Evolutionary conservation across 1,140 invertebrate genomes (phyloP).

Genomic region (Chelonus insularis): DNA sequence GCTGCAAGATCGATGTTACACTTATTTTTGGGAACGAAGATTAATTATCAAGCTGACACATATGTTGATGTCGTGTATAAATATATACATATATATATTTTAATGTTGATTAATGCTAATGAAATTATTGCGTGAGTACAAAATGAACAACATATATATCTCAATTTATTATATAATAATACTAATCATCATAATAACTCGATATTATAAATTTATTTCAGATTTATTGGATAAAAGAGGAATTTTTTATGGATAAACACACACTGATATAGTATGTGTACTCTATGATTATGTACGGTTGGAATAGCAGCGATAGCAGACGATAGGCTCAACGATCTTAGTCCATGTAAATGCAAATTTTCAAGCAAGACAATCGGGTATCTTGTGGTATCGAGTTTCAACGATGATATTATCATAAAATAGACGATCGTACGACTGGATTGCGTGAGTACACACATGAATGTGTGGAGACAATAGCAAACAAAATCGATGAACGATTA

Average conservation of each 20-base stretch:
- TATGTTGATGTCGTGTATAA: background rate
- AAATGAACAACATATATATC: too few relatives aligned
- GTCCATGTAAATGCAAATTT: constrained; percentile 38
- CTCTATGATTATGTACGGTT: background rate
- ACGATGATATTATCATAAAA: constrained; percentile 32
- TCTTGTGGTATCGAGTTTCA: constrained; percentile 23
- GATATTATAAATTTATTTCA: too few relatives aligned
- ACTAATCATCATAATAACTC: too few relatives aligned
- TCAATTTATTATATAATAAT: too few relatives aligned
- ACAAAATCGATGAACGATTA: constrained; percentile 8
- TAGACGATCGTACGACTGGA: constrained; percentile 26
- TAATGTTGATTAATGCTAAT: background rate
- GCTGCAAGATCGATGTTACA: too few relatives aligned
- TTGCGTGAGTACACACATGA: background rate
- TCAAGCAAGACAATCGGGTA: constrained; percentile 27
- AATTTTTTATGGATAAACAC: too few relatives aligned
- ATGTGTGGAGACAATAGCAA: background rate
- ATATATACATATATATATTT: background rate
- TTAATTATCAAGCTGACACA: too few relatives aligned
- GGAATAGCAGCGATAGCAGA: constrained; percentile 14
- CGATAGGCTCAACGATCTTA: constrained; percentile 29
- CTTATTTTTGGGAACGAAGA: too few relatives aligned
- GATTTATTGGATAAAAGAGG: too few relatives aligned
- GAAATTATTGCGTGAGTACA: too few relatives aligned
- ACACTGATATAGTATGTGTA: background rate